Percentiles rank a stretch among this genome's conserved stretches.
These are phyloP conservation scores for Rhaphigaster nebulosa DNA, from an alignment of 2,888 invertebrate species.

Conservation along the genomic window DNA sequence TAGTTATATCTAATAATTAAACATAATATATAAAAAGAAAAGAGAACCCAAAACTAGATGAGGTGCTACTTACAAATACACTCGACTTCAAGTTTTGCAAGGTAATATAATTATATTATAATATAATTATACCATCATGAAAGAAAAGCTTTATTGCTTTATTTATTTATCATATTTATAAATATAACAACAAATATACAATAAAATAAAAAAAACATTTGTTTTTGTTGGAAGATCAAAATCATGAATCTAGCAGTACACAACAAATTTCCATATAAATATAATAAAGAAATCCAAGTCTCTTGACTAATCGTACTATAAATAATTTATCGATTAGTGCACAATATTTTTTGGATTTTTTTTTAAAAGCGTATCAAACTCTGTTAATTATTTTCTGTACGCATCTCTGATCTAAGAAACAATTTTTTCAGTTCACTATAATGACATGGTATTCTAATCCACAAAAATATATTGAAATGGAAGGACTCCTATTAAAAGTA, in stretches of 20 bases:
- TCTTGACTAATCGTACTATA: not conserved
- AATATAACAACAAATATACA: not conserved
- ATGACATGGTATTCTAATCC: not conserved
- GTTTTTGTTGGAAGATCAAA: not conserved
- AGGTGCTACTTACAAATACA: no score
- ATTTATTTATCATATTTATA: not conserved
- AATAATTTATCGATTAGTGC: not conserved
- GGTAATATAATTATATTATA: no score
- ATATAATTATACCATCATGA: no score
- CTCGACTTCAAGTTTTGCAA: no score
- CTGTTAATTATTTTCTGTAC: not conserved
- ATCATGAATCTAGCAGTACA: not conserved
- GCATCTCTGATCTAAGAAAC: not conserved
- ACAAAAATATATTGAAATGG: not conserved
- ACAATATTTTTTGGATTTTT: not conserved
- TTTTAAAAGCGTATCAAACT: not conserved
- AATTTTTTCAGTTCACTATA: not conserved
- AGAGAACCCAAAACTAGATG: no score
- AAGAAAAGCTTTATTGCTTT: no score
- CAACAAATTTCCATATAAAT: not conserved
- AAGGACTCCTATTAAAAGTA: not conserved
- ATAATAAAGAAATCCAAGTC: not conserved
- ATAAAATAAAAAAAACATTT: not conserved
- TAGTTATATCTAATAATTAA: no score
- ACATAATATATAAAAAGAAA: no score